These are phyloP conservation scores for Eurypyga helias DNA, from an alignment of 2,113 vertebrate genomes.

Conservation along the genomic window DNA sequence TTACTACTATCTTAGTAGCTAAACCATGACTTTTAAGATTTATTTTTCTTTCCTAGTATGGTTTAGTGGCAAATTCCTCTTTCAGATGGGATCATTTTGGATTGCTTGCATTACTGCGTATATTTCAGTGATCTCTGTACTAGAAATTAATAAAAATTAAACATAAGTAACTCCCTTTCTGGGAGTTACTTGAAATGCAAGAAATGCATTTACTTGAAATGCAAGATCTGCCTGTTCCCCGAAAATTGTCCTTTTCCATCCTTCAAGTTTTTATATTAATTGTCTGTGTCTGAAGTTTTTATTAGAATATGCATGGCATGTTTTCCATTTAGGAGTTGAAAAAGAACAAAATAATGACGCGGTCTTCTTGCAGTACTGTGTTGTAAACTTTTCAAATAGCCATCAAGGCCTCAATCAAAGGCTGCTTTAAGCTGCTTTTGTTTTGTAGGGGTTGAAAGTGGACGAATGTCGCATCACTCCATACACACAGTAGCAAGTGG, in stretches of 20 bases:
- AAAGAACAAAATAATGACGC: background rate
- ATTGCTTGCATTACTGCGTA: background rate
- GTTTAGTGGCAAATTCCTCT: background rate
- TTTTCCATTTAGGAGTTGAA: background rate
- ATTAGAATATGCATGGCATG: background rate
- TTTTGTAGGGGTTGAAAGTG: background rate
- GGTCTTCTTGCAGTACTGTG: background rate
- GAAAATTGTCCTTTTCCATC: background rate
- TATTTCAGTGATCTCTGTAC: background rate
- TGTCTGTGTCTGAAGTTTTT: background rate
- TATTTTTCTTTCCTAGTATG: background rate
- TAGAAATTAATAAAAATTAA: background rate
- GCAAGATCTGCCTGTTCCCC: background rate
- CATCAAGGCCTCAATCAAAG: background rate
- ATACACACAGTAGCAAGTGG: too few species aligned
- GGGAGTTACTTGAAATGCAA: background rate
- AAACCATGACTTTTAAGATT: background rate
- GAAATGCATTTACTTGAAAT: background rate
- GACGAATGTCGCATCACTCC: too few species aligned
- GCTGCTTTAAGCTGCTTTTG: background rate
- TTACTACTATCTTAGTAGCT: background rate
- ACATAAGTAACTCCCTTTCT: background rate
- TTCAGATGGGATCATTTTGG: background rate
- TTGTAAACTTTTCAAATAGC: background rate
- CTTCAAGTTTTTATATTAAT: background rate